Evolutionary conservation across 2,888 invertebrate genomes (phyloP).

Genomic region (Lissocephala sabroskyi): DNA sequence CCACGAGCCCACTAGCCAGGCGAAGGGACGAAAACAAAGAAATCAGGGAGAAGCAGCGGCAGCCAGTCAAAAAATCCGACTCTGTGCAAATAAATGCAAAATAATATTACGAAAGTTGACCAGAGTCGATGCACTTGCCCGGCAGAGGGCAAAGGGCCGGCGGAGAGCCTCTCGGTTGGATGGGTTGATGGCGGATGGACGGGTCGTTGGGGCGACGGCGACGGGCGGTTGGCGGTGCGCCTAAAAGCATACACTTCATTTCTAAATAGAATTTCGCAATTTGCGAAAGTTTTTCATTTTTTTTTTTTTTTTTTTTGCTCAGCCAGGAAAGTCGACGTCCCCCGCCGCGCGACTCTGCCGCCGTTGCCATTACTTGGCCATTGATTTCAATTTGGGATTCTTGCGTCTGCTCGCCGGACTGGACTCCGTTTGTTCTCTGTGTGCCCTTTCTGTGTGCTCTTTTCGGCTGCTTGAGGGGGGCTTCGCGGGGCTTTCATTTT

Average conservation of each 20-base stretch:
- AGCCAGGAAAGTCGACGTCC: no score
- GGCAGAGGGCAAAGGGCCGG: no score
- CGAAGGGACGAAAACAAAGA: constrained; percentile 40
- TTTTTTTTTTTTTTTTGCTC: no score
- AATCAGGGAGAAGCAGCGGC: constrained; percentile 15
- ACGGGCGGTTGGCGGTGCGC: constrained; percentile 41
- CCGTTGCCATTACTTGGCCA: constrained; percentile 38
- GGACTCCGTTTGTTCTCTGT: no score
- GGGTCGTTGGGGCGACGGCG: neutral
- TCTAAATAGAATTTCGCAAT: constrained; percentile 54
- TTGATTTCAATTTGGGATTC: constrained; percentile 47
- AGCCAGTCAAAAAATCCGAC: constrained; percentile 25
- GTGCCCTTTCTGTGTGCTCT: neutral
- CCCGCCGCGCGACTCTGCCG: no score
- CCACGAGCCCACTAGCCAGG: no score
- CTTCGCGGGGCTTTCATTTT: no score
- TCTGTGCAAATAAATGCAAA: constrained; percentile 60
- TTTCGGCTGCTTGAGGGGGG: no score
- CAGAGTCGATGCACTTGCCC: constrained; percentile 16
- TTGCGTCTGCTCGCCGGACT: neutral
- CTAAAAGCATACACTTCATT: constrained; percentile 56
- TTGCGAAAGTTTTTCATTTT: constrained; percentile 31
- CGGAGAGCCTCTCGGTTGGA: no score
- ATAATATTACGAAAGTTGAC: constrained; percentile 64
- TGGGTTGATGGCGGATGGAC: constrained; percentile 7